Evolutionary conservation across 2,113 vertebrate genomes (phyloP).

Genomic region (Tetrao urogallus): DNA sequence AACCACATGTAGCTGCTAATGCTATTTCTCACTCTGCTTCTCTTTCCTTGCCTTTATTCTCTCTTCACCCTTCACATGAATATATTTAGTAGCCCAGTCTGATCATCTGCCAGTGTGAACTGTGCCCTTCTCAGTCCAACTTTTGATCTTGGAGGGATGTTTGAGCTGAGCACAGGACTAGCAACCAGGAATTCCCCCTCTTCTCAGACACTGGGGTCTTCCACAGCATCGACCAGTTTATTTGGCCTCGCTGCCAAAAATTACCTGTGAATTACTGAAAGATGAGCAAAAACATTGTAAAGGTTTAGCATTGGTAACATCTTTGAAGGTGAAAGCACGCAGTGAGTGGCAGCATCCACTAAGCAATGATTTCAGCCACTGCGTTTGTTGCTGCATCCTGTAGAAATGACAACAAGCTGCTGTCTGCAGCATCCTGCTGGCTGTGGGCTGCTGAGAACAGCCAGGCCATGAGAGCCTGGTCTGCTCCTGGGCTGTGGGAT

Average conservation of each 20-base stretch:
- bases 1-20: constrained; percentile 67
- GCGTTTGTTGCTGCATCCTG: background rate
- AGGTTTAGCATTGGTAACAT: background rate
- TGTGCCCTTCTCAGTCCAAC: constrained; percentile 48
- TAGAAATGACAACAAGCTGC: background rate
- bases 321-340: background rate
- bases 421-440: background rate
- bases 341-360: background rate
- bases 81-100: constrained; percentile 57
- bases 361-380: background rate
- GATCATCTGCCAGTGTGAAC: constrained; percentile 56
- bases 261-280: background rate
- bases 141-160: constrained; percentile 35
- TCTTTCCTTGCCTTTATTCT: constrained; percentile 42
- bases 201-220: background rate
- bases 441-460: background rate
- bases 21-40: constrained; percentile 53
- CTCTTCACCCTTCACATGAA: constrained; percentile 30
- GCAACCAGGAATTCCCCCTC: constrained; percentile 28
- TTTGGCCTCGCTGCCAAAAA: background rate
- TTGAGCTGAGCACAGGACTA: background rate
- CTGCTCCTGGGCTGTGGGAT: background rate
- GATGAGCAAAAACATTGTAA: background rate
- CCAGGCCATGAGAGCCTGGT: rapidly evolving
- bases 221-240: background rate